Base-by-base conservation (phyloP, 2,113 vertebrate species). In the Rhombomys opimus region DNA sequence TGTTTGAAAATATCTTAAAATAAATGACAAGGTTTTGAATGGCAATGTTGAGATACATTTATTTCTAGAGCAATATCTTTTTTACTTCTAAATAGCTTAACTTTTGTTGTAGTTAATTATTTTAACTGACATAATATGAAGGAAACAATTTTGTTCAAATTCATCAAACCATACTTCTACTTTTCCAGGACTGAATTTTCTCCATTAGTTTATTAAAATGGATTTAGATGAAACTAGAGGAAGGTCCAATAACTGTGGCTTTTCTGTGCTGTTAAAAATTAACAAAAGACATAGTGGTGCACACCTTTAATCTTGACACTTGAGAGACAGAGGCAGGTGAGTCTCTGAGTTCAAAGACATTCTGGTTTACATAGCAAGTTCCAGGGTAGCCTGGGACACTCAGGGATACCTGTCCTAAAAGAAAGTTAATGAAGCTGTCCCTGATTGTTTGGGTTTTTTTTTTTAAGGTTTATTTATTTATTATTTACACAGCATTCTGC, bases 81-180 rank as follows among this genome's bases (percentile, higher is more conserved):
- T 68, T 41, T 54, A 41, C 72, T 93, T 89, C 80, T 81, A 50
- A 95, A 72, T 82, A 67, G 46, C 68, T 96, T 89, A 25, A 54
- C 5, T 52, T 89, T 88, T 93, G 32, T 92, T 90, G 59, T 52
- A 75, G 50, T 78, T 96, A 57, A 32, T 92, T 90, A 70, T 63
- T 93, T 94, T 95, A 95, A n/a, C 32, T 73, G 17, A 95, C 32
- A 32, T 84, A 96, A 68, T 91, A 65, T 61, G 18, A 93, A 77
- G 10, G 35, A 77, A 91, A 89, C 27, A 68, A 9, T 84, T 96
- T 93, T 67, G 1, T 82, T 92, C 46, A 73, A 32, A 91, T 89
- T 91, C 23, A 92, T 96, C 80, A 88, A 57, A 67, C 75, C 68
- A 22, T 61, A 89, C n/a, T 50, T 89, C 32, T 65, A 8, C 54